These are phyloP conservation scores for Embidobia sp. DNA, from an alignment of 2,888 invertebrate genomes.

Conservation along the genomic window DNA sequence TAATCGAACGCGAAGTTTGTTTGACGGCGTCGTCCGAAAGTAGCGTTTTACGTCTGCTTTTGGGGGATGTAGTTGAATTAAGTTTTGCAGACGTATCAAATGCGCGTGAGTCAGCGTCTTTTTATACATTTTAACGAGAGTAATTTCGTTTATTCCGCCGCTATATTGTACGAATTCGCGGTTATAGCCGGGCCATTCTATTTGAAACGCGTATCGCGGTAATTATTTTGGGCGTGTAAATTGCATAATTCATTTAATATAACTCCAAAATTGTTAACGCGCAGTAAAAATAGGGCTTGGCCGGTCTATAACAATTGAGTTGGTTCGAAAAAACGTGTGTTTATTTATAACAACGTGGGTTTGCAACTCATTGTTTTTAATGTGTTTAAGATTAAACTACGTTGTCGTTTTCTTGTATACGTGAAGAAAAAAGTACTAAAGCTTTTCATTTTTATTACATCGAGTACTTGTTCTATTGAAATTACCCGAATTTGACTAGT, in stretches of 20 bases:
- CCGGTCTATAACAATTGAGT: not conserved
- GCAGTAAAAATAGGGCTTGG: constrained; percentile 34
- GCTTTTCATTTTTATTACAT: too few species aligned
- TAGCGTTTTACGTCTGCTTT: constrained; percentile 5
- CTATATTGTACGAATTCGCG: constrained; percentile 14
- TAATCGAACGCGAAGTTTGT: too few species aligned
- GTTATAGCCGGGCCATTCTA: constrained; percentile 21
- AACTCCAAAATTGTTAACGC: constrained; percentile 21
- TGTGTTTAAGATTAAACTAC: too few species aligned
- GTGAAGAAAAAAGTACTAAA: too few species aligned
- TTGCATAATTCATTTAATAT: constrained; percentile 49
- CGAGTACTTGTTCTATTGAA: too few species aligned
- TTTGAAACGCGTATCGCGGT: constrained; percentile 26
- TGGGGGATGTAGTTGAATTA: constrained; percentile 2
- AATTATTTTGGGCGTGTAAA: constrained; percentile 39
- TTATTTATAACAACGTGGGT: constrained; percentile 17
- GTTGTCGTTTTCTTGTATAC: too few species aligned
- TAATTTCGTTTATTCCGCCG: constrained; percentile 36
- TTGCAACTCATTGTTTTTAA: constrained; percentile 3
- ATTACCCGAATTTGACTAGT: too few species aligned
- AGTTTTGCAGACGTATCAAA: constrained; percentile 37
- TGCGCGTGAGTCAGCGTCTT: constrained; percentile 41
- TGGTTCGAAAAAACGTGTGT: constrained; percentile 7
- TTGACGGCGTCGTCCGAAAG: too few species aligned
- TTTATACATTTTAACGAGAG: constrained; percentile 50